These are phyloP conservation scores for Motacilla alba DNA, from an alignment of 2,113 vertebrate species.

Conservation along the genomic window DNA sequence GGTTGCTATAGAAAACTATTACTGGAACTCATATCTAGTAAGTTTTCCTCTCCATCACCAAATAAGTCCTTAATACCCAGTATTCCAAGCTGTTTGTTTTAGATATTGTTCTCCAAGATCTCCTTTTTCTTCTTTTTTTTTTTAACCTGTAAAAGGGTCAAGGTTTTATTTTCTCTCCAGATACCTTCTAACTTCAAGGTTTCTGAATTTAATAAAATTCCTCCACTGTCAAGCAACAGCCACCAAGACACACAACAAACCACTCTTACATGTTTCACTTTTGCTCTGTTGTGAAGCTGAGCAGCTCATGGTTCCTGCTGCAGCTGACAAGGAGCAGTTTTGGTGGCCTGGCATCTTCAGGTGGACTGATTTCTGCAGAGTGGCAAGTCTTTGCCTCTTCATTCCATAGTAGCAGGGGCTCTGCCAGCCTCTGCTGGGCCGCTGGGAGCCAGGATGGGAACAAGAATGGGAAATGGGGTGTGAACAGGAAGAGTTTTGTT, in stretches of 20 bases:
- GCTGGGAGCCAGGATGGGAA: not conserved
- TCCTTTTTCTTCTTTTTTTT: not conserved
- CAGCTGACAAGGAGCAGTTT: not conserved
- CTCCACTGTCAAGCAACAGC: not conserved
- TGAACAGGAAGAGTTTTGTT: not conserved
- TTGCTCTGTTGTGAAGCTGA: not conserved
- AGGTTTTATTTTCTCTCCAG: not conserved
- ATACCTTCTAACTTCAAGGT: not conserved
- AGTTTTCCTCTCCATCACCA: constrained; percentile 40
- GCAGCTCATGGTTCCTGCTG: not conserved
- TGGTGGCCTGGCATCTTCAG: not conserved
- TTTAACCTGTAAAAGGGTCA: not conserved
- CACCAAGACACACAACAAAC: not conserved
- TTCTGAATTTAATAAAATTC: not conserved
- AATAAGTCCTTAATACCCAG: constrained; percentile 28
- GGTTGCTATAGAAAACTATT: constrained; percentile 53
- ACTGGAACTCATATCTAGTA: constrained; percentile 43
- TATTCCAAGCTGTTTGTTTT: constrained; percentile 41
- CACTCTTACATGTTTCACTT: not conserved
- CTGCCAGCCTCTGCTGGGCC: not conserved
- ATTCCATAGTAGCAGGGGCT: not conserved
- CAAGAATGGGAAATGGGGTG: not conserved
- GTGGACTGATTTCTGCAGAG: not conserved
- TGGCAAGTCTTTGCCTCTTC: not conserved
- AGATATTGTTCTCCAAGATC: constrained; percentile 22